A percentile compares a stretch with the other conserved stretches of the same genome.
These are phyloP conservation scores for Embidobia sp. DNA, from an alignment of 2,888 invertebrate species.

Conservation along the genomic window DNA sequence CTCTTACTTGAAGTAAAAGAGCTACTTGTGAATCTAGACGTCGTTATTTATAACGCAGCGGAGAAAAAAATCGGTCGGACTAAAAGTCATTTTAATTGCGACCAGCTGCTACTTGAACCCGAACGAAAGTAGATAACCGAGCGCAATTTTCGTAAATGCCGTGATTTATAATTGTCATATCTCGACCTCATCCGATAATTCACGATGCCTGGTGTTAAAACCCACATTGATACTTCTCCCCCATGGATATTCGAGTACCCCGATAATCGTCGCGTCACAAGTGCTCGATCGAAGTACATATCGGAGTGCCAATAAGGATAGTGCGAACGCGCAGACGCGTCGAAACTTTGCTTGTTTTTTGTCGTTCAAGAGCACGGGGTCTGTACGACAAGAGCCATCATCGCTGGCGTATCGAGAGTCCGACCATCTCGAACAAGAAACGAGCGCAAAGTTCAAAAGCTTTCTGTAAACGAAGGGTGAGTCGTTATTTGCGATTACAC, in stretches of 20 bases:
- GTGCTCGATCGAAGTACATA: conserved; percentile 52
- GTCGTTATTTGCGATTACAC: conserved; percentile 59
- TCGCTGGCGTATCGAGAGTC: conserved; percentile 47
- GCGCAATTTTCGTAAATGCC: conserved; percentile 5
- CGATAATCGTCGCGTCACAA: conserved; percentile 56
- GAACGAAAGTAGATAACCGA: not conserved
- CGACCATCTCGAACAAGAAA: conserved; percentile 47
- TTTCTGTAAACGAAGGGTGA: conserved; percentile 59
- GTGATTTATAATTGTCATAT: conserved; percentile 26
- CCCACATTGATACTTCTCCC: conserved; percentile 48
- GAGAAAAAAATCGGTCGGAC: too few relatives aligned
- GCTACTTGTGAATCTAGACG: conserved; percentile 37
- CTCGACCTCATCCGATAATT: conserved; percentile 24
- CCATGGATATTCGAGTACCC: conserved; percentile 37
- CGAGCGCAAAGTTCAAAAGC: conserved; percentile 61
- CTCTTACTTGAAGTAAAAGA: conserved; percentile 36
- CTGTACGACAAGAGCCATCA: conserved; percentile 44
- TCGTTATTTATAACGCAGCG: conserved; percentile 13
- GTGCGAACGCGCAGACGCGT: conserved; percentile 56
- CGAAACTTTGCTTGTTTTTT: conserved; percentile 60
- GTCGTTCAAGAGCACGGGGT: conserved; percentile 35
- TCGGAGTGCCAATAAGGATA: conserved; percentile 58
- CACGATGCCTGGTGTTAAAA: conserved; percentile 25
- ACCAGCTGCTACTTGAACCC: not conserved
- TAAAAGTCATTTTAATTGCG: too few relatives aligned